A percentile compares a stretch with the other conserved stretches of the same genome.
Conservation (phyloP, 2,797 vertebrate species). For the Chanos chanos region DNA sequence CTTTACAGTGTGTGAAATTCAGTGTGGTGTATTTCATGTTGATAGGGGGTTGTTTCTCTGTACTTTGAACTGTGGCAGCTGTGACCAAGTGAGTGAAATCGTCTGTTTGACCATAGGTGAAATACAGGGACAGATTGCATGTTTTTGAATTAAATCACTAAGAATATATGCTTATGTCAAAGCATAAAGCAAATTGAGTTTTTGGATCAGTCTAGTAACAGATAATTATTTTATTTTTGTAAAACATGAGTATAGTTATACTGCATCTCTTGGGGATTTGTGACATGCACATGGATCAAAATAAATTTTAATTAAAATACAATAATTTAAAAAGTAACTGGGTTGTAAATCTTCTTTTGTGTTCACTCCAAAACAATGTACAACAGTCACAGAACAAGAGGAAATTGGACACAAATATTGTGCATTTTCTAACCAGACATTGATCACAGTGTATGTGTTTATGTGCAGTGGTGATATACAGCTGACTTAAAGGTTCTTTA, state of each 20-base stretch:
- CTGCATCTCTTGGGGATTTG: slow-evolving; percentile 47
- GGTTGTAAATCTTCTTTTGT: too few species aligned
- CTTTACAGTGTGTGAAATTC: slow-evolving; percentile 28
- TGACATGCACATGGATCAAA: too few species aligned
- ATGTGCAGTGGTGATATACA: too few species aligned
- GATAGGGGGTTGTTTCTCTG: slow-evolving; percentile 26
- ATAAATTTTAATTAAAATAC: too few species aligned
- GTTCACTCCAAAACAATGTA: too few species aligned
- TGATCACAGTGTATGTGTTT: too few species aligned
- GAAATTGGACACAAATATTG: too few species aligned
- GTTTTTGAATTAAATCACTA: slow-evolving; percentile 25
- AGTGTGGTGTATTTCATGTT: slow-evolving; percentile 36
- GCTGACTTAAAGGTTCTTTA: too few species aligned
- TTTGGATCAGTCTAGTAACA: slow-evolving; percentile 48
- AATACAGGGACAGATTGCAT: slow-evolving; percentile 42
- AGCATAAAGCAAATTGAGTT: slow-evolving; percentile 36
- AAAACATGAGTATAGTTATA: slow-evolving; percentile 47
- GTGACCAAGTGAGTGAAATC: slow-evolving; percentile 25
- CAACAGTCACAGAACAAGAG: too few species aligned
- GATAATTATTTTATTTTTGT: slow-evolving; percentile 62
- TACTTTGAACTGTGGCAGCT: slow-evolving; percentile 37
- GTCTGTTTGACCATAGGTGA: slow-evolving; percentile 23
- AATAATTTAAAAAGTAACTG: too few species aligned
- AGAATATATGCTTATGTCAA: slow-evolving; percentile 44
- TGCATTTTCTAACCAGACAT: too few species aligned